phyloP scores from a whole-genome alignment of 2,113 vertebrate genomes.

The Anhinga anhinga region DNA sequence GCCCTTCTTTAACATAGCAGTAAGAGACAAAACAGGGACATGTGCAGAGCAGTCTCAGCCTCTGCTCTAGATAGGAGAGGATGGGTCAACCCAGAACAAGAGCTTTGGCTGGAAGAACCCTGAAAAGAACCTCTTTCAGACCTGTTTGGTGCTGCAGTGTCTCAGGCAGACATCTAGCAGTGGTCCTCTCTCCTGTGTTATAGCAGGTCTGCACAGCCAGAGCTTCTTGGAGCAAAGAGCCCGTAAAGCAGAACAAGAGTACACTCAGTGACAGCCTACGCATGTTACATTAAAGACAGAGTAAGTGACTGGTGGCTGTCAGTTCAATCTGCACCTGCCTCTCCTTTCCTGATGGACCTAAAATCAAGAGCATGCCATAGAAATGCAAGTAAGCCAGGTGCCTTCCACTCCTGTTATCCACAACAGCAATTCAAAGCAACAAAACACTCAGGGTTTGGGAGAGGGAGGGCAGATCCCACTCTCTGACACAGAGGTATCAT shows the following conservation, averaged over 20 bases:
- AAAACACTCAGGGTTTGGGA: background rate
- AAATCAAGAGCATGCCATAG: background rate
- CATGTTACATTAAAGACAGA: background rate
- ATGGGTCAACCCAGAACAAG: background rate
- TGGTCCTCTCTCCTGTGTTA: background rate
- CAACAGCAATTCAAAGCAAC: background rate
- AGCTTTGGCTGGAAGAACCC: background rate
- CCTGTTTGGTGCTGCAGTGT: background rate
- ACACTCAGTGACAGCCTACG: background rate
- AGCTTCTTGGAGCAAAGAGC: background rate
- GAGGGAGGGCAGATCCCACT: background rate
- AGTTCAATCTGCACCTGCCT: background rate
- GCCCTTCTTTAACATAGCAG: background rate
- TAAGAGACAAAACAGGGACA: background rate
- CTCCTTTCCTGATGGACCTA: background rate
- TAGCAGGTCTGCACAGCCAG: background rate
- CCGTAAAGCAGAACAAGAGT: background rate
- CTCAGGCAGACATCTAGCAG: background rate
- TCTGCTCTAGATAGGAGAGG: background rate
- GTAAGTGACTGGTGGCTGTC: background rate
- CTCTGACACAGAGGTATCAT: background rate
- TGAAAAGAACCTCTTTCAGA: background rate
- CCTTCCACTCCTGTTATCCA: background rate
- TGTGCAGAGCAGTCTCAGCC: background rate
- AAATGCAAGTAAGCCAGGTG: background rate